Evolutionary conservation across 2,888 invertebrate genomes (phyloP), one percentile per base, ranked within the genome.

Genomic region (Zonitis immaculata): DNA sequence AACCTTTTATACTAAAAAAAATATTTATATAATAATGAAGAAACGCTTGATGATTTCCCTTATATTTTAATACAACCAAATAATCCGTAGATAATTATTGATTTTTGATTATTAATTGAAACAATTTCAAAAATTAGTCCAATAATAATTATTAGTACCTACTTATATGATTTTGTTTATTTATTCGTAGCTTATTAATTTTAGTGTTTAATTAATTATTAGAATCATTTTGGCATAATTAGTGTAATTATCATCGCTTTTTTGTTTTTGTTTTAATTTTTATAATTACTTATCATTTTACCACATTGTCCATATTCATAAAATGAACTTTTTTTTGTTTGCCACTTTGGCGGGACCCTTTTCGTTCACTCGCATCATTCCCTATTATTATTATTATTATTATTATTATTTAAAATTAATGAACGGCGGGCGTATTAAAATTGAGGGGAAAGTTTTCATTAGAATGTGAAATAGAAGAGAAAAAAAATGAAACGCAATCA

Each of bases 41-140:
- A 32, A 32, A 32, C 16, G 35, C 35, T 35, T 35, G 9, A 18
- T 35, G 11, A 44, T 27, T 44, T 44, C 44, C 44, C 44, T 44
- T 44, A 44, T 18, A 44, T 44, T 44, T 44, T 44, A 44, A 44
- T 44, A 44, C 44, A 44, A 28, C n/a, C 28, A 44, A 27, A 27
- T 25, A 44, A 28, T 44, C 18, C 6, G 26, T 28, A 44, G 44
- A 22, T 44, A 18, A 14, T 5, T 30, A 12, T 16, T 14, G 3
- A 16, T 35, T 2, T 16, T 14, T 4, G 14, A 32, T 7, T n/a
- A n/a, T n/a, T n/a, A n/a, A n/a, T n/a, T n/a, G n/a, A n/a, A n/a
- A n/a, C n/a, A n/a, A n/a, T n/a, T n/a, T n/a, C n/a, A n/a, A n/a
- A n/a, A n/a, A n/a, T n/a, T n/a, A n/a, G n/a, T n/a, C n/a, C n/a